Base-by-base conservation (phyloP, 2,113 vertebrate species). In the Neotragus pygmaeus region DNA sequence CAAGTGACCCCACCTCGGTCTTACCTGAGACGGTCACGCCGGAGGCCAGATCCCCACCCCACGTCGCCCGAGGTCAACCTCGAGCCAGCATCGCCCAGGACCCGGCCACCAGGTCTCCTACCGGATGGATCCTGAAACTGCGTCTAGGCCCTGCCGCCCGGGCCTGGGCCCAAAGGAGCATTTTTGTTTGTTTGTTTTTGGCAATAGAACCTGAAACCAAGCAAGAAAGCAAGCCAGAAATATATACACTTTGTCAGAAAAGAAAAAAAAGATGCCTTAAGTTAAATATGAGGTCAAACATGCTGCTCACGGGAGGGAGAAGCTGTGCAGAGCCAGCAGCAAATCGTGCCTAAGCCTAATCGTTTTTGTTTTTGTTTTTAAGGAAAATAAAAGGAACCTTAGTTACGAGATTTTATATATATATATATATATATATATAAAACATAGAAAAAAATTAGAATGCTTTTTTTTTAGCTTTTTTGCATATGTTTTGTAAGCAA, bases 401-500 rank as follows among this genome's bases (percentile, higher is more conserved):
- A 99, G 98, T 98, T 98, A 98, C 27, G 91, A 98, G 98, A 97
- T 94, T 95, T 95, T 89, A n/a, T n/a, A n/a, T n/a, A n/a, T n/a
- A n/a, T n/a, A n/a, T 94, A 60, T 81, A 30, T 80, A 49, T 81
- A 75, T 70, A 75, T 81, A 30, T 78, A 47, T 49, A 96, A 97
- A 96, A 98, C 84, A 98, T 99, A 99, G 98, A 98, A 98, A 98
- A 98, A 96, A 98, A 98, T 45, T 98, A 93, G 87, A 84, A 92
- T 97, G 98, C 98, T 95, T 96, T 49, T 95, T 97, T 98, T 98
- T 98, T 53, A 98, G 98, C 97, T 99, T 98, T 98, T 99, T 99
- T 98, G 98, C 98, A 92, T 99, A 98, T 98, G 98, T 99, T 99
- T 99, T 99, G 98, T 99, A 99, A 99, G 98, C 98, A 93, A n/a